Percentiles rank a stretch among this genome's conserved stretches.
Evolutionary conservation across 2,797 vertebrate species (phyloP).

Genomic region (Fundulus diaphanus): DNA sequence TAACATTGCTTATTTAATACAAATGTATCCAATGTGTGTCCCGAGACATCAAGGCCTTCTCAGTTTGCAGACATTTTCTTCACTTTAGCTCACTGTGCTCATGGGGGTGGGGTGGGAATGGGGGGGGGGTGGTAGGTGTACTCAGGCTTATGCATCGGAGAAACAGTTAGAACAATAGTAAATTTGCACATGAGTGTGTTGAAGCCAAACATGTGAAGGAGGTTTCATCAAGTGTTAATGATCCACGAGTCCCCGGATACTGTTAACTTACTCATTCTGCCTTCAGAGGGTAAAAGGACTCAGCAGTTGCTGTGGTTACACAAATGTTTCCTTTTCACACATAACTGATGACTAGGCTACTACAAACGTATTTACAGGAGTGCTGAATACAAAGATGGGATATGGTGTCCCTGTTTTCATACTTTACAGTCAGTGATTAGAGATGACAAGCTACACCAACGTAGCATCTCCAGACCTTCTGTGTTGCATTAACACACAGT

Average conservation of each 20-base stretch:
- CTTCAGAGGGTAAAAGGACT: constrained; percentile 37
- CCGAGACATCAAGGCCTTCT: neutral
- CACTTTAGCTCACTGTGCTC: constrained; percentile 5
- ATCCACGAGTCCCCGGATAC: constrained; percentile 49
- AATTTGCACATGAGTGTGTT: constrained; percentile 52
- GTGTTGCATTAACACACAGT: too few species aligned
- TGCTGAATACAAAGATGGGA: constrained; percentile 35
- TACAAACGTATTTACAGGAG: constrained; percentile 34
- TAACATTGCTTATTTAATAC: constrained; percentile 50
- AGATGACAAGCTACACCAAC: too few species aligned
- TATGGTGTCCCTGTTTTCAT: constrained; percentile 32
- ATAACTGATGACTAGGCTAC: constrained; percentile 38
- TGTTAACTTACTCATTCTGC: constrained; percentile 49
- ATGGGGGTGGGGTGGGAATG: too few species aligned
- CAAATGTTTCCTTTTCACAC: constrained; percentile 47
- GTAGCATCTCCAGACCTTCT: too few species aligned
- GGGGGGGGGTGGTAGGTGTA: too few species aligned
- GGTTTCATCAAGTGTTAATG: constrained; percentile 58
- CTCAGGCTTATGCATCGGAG: constrained; percentile 14
- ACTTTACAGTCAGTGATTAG: constrained; percentile 8
- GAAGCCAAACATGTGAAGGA: constrained; percentile 47
- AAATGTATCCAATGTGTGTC: constrained; percentile 30
- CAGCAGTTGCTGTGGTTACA: constrained; percentile 51
- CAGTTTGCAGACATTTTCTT: neutral
- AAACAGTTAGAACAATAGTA: constrained; percentile 44